Conservation (phyloP, 2,797 vertebrate species). For the Microcaecilia unicolor region DNA sequence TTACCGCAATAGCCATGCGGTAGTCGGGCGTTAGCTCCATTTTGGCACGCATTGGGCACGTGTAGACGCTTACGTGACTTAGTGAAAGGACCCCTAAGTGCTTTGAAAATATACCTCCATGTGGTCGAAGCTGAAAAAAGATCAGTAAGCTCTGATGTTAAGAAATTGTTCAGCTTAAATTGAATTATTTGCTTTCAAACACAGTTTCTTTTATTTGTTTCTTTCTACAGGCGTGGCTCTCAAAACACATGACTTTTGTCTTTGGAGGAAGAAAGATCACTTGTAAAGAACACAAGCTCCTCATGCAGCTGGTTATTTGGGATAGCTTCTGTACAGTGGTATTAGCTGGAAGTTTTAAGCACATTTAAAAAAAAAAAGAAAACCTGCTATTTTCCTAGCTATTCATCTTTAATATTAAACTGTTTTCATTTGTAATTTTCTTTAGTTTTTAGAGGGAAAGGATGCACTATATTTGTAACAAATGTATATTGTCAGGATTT, state of each 20-base stretch:
- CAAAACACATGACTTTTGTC: too few relatives aligned
- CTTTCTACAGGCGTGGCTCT: too few relatives aligned
- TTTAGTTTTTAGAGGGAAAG: slow-evolving; percentile 32
- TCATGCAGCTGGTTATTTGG: slow-evolving; percentile 22
- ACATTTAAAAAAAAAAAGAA: slow-evolving; percentile 15
- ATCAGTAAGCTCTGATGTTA: too few relatives aligned
- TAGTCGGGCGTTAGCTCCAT: too few relatives aligned
- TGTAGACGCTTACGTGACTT: too few relatives aligned
- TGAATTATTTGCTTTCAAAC: too few relatives aligned
- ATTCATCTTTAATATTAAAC: slow-evolving; percentile 20
- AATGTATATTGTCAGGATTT: slow-evolving; percentile 36
- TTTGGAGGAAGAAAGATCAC: slow-evolving; percentile 26
- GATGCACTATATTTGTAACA: slow-evolving; percentile 57
- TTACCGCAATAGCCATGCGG: too few relatives aligned
- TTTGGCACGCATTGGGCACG: too few relatives aligned
- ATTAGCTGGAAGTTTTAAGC: slow-evolving; percentile 19
- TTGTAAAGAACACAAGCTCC: slow-evolving; percentile 42
- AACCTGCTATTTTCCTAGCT: slow-evolving; percentile 23
- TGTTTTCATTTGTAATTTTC: slow-evolving; percentile 29
- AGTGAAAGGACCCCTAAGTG: too few relatives aligned
- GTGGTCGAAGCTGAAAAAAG: too few relatives aligned
- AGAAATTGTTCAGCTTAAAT: too few relatives aligned
- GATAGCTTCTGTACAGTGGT: slow-evolving; percentile 28
- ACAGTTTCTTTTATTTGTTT: neutral
- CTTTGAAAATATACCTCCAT: too few relatives aligned